Conservation (phyloP, 2,113 vertebrate genomes). For the Tyto alba region DNA sequence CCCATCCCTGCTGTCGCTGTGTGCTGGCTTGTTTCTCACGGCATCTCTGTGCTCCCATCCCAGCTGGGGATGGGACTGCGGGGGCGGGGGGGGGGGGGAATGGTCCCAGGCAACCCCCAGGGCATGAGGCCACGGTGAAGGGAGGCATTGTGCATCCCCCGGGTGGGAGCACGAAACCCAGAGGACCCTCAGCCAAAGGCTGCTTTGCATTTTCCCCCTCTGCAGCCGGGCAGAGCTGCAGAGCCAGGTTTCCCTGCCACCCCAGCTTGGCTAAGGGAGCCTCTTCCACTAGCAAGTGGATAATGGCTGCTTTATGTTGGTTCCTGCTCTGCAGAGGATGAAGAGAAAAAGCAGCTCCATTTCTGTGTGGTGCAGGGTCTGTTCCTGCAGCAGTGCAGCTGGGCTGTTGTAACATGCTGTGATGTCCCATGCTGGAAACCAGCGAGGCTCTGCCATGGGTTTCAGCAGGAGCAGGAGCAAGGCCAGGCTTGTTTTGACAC, state of each 20-base stretch:
- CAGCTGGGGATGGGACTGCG: accelerated
- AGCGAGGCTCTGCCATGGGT: background rate
- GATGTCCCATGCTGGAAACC: accelerated
- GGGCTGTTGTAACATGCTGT: accelerated
- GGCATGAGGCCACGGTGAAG: background rate
- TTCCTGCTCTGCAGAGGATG: background rate
- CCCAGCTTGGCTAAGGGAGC: background rate
- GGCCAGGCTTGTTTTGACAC: background rate
- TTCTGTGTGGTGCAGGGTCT: background rate
- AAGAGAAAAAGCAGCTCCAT: background rate
- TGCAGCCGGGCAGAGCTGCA: background rate
- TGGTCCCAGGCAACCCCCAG: background rate
- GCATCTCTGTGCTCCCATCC: background rate
- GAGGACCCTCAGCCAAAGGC: background rate
- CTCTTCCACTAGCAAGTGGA: accelerated
- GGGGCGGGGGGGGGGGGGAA: too few species aligned
- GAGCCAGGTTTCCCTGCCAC: accelerated
- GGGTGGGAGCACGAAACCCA: background rate
- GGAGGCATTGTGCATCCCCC: accelerated
- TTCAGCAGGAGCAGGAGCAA: background rate
- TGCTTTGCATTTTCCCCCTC: background rate
- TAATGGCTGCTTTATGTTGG: background rate
- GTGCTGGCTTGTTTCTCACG: background rate
- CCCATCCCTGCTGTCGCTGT: background rate
- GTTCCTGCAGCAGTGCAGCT: background rate